phyloP scores from a whole-genome alignment of 2,888 invertebrate genomes.

The Troides oblongomaculatus region DNA sequence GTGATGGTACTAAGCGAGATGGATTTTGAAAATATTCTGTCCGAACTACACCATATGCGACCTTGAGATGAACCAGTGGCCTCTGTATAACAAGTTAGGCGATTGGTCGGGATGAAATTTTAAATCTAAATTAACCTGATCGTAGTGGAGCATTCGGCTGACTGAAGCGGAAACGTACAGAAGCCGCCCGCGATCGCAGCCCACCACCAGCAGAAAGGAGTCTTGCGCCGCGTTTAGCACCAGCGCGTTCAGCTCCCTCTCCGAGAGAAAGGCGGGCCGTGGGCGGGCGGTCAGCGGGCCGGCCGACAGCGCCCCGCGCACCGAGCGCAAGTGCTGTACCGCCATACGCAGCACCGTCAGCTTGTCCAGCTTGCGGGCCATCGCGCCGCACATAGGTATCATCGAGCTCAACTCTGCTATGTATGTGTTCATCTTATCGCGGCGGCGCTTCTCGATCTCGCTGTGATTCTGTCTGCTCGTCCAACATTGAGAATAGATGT shows the following conservation, averaged over 20 bases:
- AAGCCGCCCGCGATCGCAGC: constrained; percentile 94
- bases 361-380: constrained; percentile 96
- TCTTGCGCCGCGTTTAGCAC: constrained; percentile 91
- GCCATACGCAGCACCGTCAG: constrained; percentile 94
- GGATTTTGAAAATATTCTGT: background rate
- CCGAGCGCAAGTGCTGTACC: constrained; percentile 93
- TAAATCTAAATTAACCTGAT: constrained; percentile 81
- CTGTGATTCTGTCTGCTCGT: constrained; percentile 94
- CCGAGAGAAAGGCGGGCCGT: constrained; percentile 90
- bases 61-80: no score
- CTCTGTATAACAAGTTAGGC: background rate
- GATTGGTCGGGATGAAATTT: background rate
- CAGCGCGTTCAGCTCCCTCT: constrained; percentile 91
- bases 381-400: constrained; percentile 96
- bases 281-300: constrained; percentile 86
- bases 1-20: background rate
- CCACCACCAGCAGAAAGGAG: constrained; percentile 94
- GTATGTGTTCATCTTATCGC: constrained; percentile 98
- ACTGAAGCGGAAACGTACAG: constrained; percentile 95
- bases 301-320: constrained; percentile 63
- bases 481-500: background rate
- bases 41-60: background rate
- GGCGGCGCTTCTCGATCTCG: constrained; percentile 95
- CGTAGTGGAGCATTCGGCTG: constrained; percentile 88
- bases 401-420: constrained; percentile 93